Percentiles rank a stretch among this genome's conserved stretches.
phyloP scores from a whole-genome alignment of 64 coral and sea anemone genomes.

The Anthopleura sola region DNA sequence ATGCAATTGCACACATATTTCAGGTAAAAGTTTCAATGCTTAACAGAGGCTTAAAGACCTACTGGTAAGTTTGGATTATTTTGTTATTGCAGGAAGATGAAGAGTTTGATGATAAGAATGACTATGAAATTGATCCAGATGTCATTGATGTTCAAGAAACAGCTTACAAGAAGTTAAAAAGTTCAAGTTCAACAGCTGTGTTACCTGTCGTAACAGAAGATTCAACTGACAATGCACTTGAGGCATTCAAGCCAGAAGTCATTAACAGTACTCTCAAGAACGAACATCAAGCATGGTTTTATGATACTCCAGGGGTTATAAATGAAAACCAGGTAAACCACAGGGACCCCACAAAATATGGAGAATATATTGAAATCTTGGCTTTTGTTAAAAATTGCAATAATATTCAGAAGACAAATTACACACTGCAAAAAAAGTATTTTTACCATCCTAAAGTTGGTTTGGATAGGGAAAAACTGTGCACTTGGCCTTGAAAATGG shows the following conservation, averaged over 20 bases:
- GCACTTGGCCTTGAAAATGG: no score
- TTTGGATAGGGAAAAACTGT: no score
- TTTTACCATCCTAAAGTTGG: no score
- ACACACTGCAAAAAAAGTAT: no score
- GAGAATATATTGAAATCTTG: no score
- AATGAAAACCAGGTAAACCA: slow-evolving; percentile 75
- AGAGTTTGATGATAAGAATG: slow-evolving; percentile 7
- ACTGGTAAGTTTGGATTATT: background rate
- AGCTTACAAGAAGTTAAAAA: slow-evolving; percentile 27
- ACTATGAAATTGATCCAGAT: slow-evolving; percentile 55
- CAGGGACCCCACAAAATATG: background rate
- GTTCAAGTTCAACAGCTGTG: background rate
- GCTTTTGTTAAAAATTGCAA: no score
- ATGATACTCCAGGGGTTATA: slow-evolving; percentile 92
- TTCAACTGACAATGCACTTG: background rate
- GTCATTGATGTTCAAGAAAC: slow-evolving; percentile 65
- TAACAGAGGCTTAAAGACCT: no score
- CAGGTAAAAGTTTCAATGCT: no score
- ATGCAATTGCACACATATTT: no score
- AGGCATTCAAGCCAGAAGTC: slow-evolving; percentile 53
- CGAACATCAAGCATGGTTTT: slow-evolving; percentile 67
- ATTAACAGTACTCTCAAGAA: slow-evolving; percentile 37
- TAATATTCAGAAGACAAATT: no score
- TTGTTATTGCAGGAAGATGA: slow-evolving; percentile 13
- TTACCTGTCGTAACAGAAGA: background rate